Percentiles rank a stretch among this genome's conserved stretches.
Evolutionary conservation across 2,797 vertebrate species (phyloP).

Genomic region (Ctenopoma multispine): DNA sequence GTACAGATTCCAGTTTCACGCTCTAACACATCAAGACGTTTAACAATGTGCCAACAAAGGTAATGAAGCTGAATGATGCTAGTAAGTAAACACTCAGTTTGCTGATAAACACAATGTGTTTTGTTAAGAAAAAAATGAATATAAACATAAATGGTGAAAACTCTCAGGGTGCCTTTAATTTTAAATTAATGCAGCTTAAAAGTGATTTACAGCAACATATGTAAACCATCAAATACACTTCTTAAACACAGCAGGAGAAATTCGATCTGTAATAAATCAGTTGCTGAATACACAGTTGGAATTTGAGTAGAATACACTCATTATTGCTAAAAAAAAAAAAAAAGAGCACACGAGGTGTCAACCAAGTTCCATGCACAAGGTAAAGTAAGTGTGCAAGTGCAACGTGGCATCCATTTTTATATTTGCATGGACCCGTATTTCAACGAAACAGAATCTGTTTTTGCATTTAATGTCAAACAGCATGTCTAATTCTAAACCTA

Average conservation of each 20-base stretch:
- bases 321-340: constrained; percentile 9
- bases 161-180: not conserved
- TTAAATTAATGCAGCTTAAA: constrained; percentile 7
- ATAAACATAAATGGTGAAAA: constrained; percentile 1
- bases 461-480: constrained; percentile 38
- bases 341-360: not conserved
- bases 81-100: no score
- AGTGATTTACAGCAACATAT: not conserved
- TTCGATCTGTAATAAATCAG: not conserved
- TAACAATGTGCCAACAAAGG: no score
- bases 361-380: not conserved
- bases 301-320: constrained; percentile 2
- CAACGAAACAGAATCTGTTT: not conserved
- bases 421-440: not conserved
- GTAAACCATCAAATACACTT: not conserved
- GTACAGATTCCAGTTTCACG: no score
- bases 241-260: not conserved
- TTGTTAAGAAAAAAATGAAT: not conserved
- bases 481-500: constrained; percentile 34
- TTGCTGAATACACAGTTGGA: not conserved
- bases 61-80: no score
- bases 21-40: no score
- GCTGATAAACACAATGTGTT: not conserved
- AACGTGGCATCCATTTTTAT: not conserved
- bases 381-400: no score